A percentile compares a stretch with the other conserved stretches of the same genome.
Evolutionary conservation across 2,797 vertebrate genomes (phyloP).

Genomic region (Australoheros facetus): DNA sequence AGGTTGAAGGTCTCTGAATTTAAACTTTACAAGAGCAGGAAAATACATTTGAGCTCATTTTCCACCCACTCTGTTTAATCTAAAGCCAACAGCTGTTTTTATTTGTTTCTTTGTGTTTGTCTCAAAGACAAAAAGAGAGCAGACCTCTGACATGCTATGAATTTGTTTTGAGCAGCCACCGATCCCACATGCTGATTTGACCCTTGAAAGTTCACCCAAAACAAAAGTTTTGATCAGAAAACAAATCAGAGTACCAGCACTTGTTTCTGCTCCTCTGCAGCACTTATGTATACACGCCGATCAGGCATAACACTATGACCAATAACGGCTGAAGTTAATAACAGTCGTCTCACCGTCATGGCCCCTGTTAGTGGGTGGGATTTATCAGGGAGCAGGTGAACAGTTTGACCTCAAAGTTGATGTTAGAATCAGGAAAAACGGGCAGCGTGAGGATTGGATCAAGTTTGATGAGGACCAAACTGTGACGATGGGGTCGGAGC

Average conservation of each 20-base stretch:
- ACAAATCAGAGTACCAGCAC: too few species aligned
- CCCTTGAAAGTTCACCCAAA: background rate
- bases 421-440: too few species aligned
- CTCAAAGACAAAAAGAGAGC: background rate
- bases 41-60: background rate
- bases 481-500: too few species aligned
- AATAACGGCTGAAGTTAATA: too few species aligned
- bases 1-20: background rate
- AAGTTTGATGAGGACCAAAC: too few species aligned
- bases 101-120: background rate
- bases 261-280: background rate
- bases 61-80: background rate
- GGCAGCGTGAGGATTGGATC: too few species aligned
- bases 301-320: too few species aligned
- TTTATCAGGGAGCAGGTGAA: too few species aligned
- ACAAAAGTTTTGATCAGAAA: background rate
- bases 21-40: background rate
- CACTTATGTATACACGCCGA: too few species aligned
- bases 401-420: too few species aligned
- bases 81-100: background rate
- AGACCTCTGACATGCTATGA: background rate
- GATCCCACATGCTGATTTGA: background rate
- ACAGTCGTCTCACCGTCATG: too few species aligned
- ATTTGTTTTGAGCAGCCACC: background rate
- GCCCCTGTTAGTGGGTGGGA: too few species aligned